phyloP scores from a whole-genome alignment of 2,888 invertebrate genomes.

The Pollenia labialis region DNA sequence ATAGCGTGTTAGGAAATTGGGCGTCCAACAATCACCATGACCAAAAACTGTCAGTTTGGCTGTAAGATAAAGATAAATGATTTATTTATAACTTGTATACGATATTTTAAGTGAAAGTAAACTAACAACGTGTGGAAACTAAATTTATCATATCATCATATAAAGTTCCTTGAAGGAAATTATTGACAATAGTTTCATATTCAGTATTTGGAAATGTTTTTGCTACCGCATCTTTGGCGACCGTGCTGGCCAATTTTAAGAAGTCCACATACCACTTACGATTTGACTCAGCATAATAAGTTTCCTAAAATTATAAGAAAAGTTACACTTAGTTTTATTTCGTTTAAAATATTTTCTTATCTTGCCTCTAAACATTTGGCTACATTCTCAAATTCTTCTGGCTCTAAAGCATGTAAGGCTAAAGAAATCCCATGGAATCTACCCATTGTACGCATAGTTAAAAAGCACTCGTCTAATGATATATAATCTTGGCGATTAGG shows the following conservation, averaged over 20 bases:
- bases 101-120: neutral
- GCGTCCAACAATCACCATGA: slow-evolving; percentile 91
- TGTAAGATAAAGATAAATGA: slow-evolving; percentile 34
- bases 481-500: slow-evolving; percentile 85
- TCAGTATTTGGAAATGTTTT: slow-evolving; percentile 87
- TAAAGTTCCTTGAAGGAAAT: slow-evolving; percentile 85
- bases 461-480: slow-evolving; percentile 85
- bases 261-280: slow-evolving; percentile 87
- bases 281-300: slow-evolving; percentile 86
- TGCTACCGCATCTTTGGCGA: slow-evolving; percentile 87
- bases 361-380: slow-evolving; percentile 81
- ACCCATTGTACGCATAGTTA: slow-evolving; percentile 85
- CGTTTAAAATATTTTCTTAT: neutral
- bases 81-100: no score
- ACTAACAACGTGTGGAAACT: slow-evolving; percentile 78
- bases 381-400: slow-evolving; percentile 84
- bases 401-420: slow-evolving; percentile 86
- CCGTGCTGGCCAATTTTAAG: slow-evolving; percentile 84
- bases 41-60: slow-evolving; percentile 86
- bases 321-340: neutral
- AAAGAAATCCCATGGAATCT: slow-evolving; percentile 87
- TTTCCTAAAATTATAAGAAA: slow-evolving; percentile 83
- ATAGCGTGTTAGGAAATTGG: slow-evolving; percentile 88
- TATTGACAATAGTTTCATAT: slow-evolving; percentile 86
- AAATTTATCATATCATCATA: slow-evolving; percentile 84